Evolutionary conservation across 2,113 vertebrate species (phyloP).

Genomic region (Corynorhinus townsendii): DNA sequence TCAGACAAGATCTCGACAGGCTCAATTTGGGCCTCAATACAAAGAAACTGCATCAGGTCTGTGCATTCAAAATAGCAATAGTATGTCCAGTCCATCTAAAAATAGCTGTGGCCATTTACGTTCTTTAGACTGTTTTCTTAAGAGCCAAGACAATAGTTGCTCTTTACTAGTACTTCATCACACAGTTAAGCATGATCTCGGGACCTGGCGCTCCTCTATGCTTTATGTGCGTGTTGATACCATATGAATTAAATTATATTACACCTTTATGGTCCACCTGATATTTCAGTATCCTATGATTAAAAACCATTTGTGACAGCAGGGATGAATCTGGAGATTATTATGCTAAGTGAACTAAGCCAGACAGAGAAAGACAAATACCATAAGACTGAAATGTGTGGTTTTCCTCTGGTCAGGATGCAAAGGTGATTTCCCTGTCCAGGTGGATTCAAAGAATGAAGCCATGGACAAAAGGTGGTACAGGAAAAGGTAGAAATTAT

Average conservation of each 20-base stretch:
- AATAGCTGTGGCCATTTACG: background rate
- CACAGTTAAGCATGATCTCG: background rate
- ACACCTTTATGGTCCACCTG: background rate
- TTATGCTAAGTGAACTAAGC: background rate
- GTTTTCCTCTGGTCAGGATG: too few relatives aligned
- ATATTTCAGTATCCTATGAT: background rate
- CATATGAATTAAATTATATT: background rate
- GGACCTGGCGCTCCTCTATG: background rate
- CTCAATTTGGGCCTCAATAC: background rate
- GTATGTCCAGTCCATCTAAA: background rate
- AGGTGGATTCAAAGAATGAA: too few relatives aligned
- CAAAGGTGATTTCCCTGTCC: too few relatives aligned
- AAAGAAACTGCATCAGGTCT: background rate
- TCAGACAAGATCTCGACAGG: background rate
- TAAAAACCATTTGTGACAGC: background rate
- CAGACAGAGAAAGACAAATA: background rate
- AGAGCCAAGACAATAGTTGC: background rate
- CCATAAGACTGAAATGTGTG: background rate
- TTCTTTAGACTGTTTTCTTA: background rate
- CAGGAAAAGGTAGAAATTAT: too few relatives aligned
- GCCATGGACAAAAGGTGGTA: too few relatives aligned
- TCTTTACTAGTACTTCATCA: conserved; percentile 3
- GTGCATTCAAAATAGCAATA: background rate
- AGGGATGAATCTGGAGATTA: background rate
- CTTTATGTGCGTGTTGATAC: background rate